Evolutionary conservation across 1,140 invertebrate species (phyloP).

Genomic region (Solen grandis): DNA sequence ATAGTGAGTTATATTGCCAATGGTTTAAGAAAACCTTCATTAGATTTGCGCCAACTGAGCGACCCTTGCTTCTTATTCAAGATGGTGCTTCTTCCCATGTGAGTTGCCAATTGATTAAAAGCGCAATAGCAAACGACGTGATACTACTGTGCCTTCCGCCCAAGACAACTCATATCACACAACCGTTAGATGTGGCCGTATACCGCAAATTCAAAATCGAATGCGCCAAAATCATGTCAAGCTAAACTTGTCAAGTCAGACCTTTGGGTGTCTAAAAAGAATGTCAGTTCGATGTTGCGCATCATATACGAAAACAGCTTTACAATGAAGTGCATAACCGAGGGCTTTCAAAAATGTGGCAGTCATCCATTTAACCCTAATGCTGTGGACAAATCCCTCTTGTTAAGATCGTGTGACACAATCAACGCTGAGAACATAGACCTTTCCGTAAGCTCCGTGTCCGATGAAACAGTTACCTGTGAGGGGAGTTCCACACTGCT

Average conservation of each 20-base stretch:
- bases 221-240: constrained; percentile 40
- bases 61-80: constrained; percentile 29
- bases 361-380: constrained; percentile 30
- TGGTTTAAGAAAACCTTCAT: constrained; percentile 46
- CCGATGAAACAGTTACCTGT: no score
- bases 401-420: background rate
- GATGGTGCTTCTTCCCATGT: constrained; percentile 47
- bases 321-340: constrained; percentile 30
- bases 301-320: constrained; percentile 43
- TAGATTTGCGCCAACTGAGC: background rate
- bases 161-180: constrained; percentile 37
- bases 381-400: constrained; percentile 5
- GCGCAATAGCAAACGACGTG: constrained; percentile 47
- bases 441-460: background rate
- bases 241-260: constrained; percentile 42
- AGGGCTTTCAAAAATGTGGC: constrained; percentile 44
- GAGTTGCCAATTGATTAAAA: no score
- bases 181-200: constrained; percentile 34
- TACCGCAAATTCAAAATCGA: constrained; percentile 48
- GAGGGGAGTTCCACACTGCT: no score
- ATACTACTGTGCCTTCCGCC: constrained; percentile 24
- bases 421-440: constrained; percentile 4
- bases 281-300: constrained; percentile 35
- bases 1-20: constrained; percentile 13
- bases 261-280: constrained; percentile 45